Evolutionary conservation across 2,113 vertebrate genomes (phyloP).

Genomic region (Megalops atlanticus): DNA sequence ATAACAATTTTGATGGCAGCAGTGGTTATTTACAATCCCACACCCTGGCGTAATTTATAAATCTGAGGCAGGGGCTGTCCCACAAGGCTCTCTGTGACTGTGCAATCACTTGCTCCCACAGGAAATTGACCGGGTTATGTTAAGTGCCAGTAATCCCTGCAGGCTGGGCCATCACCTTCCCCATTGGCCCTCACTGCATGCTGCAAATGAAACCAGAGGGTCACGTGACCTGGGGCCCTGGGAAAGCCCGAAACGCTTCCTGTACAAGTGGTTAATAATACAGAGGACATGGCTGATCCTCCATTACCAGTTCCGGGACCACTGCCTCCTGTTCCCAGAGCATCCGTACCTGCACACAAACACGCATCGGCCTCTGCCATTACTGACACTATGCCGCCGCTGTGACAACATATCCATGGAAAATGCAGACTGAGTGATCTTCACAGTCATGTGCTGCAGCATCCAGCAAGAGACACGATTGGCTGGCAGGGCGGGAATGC

Average conservation of each 20-base stretch:
- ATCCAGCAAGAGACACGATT: too few species aligned
- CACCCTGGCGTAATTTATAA: not conserved
- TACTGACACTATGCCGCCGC: not conserved
- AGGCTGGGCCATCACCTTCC: not conserved
- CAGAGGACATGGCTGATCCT: not conserved
- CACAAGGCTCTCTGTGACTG: not conserved
- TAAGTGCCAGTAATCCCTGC: not conserved
- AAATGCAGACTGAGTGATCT: not conserved
- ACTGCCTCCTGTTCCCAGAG: too few species aligned
- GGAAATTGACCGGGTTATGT: not conserved
- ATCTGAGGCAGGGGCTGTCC: not conserved
- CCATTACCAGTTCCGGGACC: too few species aligned
- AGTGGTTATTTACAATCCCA: too few species aligned
- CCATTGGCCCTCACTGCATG: not conserved
- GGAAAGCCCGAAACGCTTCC: constrained; percentile 47
- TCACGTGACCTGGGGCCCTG: constrained; percentile 36
- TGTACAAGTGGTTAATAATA: constrained; percentile 29
- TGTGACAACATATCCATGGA: not conserved
- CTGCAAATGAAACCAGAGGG: not conserved
- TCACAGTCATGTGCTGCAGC: not conserved
- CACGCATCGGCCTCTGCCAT: too few species aligned
- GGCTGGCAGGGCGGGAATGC: too few species aligned
- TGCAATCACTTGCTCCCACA: not conserved
- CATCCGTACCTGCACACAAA: too few species aligned
- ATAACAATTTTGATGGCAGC: constrained; percentile 5